These are phyloP conservation scores for Pyrgilauda ruficollis DNA, from an alignment of 2,113 vertebrate species.

Conservation along the genomic window DNA sequence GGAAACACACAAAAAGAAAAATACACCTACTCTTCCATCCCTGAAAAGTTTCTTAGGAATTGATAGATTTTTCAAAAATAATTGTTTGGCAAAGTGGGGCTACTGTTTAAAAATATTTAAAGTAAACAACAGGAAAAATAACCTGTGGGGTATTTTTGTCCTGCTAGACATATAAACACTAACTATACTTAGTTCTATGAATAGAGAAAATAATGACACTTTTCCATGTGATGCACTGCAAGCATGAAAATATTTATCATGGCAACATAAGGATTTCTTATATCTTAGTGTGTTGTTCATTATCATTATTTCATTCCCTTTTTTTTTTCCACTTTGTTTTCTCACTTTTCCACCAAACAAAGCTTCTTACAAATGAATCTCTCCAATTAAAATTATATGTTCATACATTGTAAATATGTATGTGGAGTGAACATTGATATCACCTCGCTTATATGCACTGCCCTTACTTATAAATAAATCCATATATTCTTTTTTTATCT, in stretches of 20 bases:
- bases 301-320: background rate
- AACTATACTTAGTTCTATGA: background rate
- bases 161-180: background rate
- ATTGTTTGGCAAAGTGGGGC: background rate
- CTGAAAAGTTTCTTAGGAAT: background rate
- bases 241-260: background rate
- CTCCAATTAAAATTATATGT: background rate
- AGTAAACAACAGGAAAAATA: background rate
- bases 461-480: background rate
- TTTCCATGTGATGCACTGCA: background rate
- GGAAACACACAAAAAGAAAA: constrained; percentile 16
- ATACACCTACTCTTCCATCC: background rate
- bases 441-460: background rate
- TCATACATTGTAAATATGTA: background rate
- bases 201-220: background rate
- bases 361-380: background rate
- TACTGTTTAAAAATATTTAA: background rate
- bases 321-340: background rate
- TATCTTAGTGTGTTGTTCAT: background rate
- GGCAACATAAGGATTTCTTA: background rate
- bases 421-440: background rate
- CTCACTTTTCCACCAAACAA: background rate
- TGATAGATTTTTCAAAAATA: background rate
- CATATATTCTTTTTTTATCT: background rate
- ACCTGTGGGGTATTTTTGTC: background rate